These are phyloP conservation scores for Tiliacea citrago DNA, from an alignment of 2,888 invertebrate species.

Conservation along the genomic window DNA sequence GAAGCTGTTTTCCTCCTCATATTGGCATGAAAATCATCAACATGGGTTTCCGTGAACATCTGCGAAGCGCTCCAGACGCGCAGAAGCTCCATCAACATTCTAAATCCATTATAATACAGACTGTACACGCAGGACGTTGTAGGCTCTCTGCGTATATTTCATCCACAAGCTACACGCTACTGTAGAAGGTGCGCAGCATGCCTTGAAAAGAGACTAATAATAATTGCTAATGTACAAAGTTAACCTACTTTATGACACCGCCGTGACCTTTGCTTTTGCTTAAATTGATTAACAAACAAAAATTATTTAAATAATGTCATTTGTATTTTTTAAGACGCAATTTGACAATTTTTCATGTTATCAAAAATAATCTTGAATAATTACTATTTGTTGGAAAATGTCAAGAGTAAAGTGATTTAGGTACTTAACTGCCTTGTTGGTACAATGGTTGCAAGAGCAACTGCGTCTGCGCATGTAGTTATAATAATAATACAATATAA, in stretches of 20 bases:
- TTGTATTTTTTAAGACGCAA: slow-evolving; percentile 50
- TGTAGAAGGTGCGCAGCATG: too few species aligned
- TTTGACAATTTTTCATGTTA: slow-evolving; percentile 27
- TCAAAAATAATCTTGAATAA: slow-evolving; percentile 31
- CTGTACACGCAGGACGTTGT: too few species aligned
- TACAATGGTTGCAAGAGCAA: background rate
- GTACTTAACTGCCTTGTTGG: background rate
- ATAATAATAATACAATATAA: too few species aligned
- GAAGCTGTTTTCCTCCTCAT: too few species aligned
- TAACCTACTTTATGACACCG: slow-evolving; percentile 63
- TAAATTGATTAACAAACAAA: slow-evolving; percentile 50
- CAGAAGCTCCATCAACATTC: too few species aligned
- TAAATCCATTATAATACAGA: too few species aligned
- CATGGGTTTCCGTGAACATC: too few species aligned
- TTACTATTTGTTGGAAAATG: slow-evolving; percentile 27
- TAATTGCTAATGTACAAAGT: slow-evolving; percentile 56
- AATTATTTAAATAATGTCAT: slow-evolving; percentile 51
- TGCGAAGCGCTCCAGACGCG: too few species aligned
- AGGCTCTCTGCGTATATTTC: too few species aligned
- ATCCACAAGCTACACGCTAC: too few species aligned
- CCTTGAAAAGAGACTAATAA: slow-evolving; percentile 26
- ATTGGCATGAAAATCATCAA: too few species aligned
- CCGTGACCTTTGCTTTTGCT: slow-evolving; percentile 56
- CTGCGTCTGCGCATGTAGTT: background rate
- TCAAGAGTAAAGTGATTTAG: slow-evolving; percentile 31